These are phyloP conservation scores for Steromphala cineraria DNA, from an alignment of 2,888 invertebrate genomes.

Conservation along the genomic window DNA sequence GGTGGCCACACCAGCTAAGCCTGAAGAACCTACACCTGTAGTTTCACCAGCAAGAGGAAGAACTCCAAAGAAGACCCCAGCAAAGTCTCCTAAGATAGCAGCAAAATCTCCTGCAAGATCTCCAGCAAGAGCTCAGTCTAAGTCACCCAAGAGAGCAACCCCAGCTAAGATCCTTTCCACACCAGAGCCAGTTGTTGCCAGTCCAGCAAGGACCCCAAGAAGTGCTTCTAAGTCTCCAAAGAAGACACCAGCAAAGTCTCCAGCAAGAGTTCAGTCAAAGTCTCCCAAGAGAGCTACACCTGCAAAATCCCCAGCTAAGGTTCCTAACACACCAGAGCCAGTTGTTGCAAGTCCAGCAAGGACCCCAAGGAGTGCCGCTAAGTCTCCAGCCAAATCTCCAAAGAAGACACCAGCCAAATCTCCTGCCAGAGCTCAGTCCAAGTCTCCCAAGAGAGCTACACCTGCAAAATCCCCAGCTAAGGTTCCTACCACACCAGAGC, in stretches of 20 bases:
- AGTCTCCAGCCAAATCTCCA: slow-evolving; percentile 3
- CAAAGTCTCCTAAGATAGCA: slow-evolving; percentile 25
- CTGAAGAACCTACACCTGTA: not conserved
- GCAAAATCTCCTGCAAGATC: slow-evolving; percentile 14
- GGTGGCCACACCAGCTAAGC: not conserved
- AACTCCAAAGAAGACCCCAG: not conserved
- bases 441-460: not conserved
- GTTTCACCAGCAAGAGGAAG: slow-evolving; percentile 1
- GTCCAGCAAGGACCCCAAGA: not conserved
- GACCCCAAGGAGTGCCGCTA: slow-evolving; percentile 1
- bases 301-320: not conserved
- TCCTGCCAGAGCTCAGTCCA: not conserved
- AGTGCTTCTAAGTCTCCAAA: slow-evolving; percentile 17
- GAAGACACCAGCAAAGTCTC: slow-evolving; percentile 21
- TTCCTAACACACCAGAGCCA: not conserved
- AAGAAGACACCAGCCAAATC: slow-evolving; percentile 23
- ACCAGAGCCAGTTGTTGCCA: not conserved
- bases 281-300: slow-evolving; percentile 1
- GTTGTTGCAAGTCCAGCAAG: not conserved
- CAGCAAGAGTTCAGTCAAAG: not conserved
- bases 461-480: not conserved
- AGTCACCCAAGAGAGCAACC: not conserved
- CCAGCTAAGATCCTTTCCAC: not conserved
- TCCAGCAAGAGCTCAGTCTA: not conserved
- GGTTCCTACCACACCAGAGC: not conserved